Base-by-base conservation (phyloP, 2,888 invertebrate species). In the Enoplolaimus lenunculus region DNA sequence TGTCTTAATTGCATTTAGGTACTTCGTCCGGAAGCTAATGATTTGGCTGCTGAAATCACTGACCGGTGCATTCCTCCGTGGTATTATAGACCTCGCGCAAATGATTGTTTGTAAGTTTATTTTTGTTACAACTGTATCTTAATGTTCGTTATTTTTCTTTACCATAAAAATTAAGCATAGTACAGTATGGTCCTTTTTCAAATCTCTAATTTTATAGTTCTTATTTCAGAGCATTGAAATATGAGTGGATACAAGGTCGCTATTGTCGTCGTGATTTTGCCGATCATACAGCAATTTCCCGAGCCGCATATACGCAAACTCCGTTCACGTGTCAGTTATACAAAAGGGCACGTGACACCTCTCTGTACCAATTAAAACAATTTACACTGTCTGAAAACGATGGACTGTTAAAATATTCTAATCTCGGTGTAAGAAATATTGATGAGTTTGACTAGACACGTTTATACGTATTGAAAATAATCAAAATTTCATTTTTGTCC, bases 241-340 rank as follows among this genome's bases (percentile, higher is more conserved):
- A 66, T n/a, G 67, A 66, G 34, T 66, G 67, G 67, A 34, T 66
- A 31, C 30, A 33, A 34, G 28, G 30, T 2, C 31, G 34, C 13
- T 66, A 66, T n/a, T 21, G 3, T 2, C 26, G 67, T n/a, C 67
- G n/a, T n/a, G 67, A 66, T 66, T 66, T 66, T n/a, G 67, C 31
- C 31, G 34, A 33, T 3, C 3, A n/a, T 30, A 34, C n/a, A 26
- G 34, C 31, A n/a, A 45, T 45, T 45, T 45, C 45, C 7, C 3
- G 7, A 26, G n/a, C 34, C 7, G 33, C 33, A 7, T 21, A 21
- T n/a, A 34, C 30, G n/a, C 67, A 66, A 34, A 33, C 34, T 21
- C 67, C 67, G n/a, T 66, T 66, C 33, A 31, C n/a, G 13, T 66
- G 67, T 34, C 67, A 66, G 31, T n/a, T 66, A n/a, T 66, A 34